A percentile compares a stretch with the other conserved stretches of the same genome.
Evolutionary conservation across 2,888 invertebrate genomes (phyloP).

Genomic region (Spisula solida): DNA sequence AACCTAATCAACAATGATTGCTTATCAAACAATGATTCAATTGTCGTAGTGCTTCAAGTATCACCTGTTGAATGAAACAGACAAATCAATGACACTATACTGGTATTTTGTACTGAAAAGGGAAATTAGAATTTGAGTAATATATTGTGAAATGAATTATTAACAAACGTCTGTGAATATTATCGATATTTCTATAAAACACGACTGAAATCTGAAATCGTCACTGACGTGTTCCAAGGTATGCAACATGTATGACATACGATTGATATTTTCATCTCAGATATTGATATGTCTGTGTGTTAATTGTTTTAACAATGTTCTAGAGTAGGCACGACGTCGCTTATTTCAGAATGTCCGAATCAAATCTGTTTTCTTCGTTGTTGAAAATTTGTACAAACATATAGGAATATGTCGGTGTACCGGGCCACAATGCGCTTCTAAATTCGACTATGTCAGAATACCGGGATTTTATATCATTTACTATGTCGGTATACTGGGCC

Average conservation of each 20-base stretch:
- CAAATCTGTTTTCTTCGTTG: no score
- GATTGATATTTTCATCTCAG: background rate
- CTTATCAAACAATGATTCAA: background rate
- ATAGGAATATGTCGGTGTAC: no score
- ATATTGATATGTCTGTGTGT: background rate
- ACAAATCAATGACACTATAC: background rate
- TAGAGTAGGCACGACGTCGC: background rate
- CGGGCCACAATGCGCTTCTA: no score
- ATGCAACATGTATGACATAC: background rate
- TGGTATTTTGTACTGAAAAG: background rate
- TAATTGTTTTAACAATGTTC: background rate
- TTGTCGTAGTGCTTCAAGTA: background rate
- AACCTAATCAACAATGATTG: background rate
- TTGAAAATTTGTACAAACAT: no score
- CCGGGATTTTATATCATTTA: no score
- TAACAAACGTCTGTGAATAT: conserved; percentile 3
- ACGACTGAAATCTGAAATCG: background rate
- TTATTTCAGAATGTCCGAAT: no score
- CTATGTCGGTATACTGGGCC: no score
- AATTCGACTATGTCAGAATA: no score
- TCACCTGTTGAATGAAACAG: background rate
- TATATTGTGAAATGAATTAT: background rate
- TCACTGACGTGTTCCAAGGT: background rate
- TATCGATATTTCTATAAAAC: background rate
- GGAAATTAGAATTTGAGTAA: background rate